phyloP scores from a whole-genome alignment of 1,140 invertebrate species.

The Berghia stephanieae region DNA sequence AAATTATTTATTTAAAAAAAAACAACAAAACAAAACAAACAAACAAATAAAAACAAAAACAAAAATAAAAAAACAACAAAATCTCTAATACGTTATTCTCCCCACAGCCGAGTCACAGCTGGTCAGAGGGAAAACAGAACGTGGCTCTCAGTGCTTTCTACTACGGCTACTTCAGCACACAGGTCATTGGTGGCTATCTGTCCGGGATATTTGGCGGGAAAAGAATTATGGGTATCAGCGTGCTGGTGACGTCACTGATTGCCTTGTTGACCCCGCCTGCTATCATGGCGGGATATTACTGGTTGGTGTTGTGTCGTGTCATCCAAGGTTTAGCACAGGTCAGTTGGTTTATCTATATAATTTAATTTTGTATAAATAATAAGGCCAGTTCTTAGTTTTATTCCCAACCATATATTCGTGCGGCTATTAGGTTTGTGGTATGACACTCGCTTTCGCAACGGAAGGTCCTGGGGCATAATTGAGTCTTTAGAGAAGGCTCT shows the following conservation, averaged over 20 bases:
- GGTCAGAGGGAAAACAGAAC: conserved; percentile 81
- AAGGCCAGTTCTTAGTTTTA: neutral
- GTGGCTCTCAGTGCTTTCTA: conserved; percentile 88
- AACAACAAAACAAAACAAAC: too few relatives aligned
- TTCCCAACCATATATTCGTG: neutral
- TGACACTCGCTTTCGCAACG: too few relatives aligned
- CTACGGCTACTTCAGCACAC: conserved; percentile 77
- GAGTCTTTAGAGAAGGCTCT: too few relatives aligned
- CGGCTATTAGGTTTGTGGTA: too few relatives aligned
- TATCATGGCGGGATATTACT: conserved; percentile 27
- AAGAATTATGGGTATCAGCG: conserved; percentile 41
- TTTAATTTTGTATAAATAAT: neutral
- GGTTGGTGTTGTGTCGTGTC: conserved; percentile 34
- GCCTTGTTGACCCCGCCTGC: conserved; percentile 38
- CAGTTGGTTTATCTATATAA: conserved; percentile 5
- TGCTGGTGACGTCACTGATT: conserved; percentile 27
- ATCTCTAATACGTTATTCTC: neutral
- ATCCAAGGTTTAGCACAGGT: conserved; percentile 40
- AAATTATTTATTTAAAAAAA: too few relatives aligned
- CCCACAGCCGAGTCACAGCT: conserved; percentile 58
- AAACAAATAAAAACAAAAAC: neutral
- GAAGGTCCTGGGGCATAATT: neutral
- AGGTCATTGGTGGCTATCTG: conserved; percentile 80
- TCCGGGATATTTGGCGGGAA: conserved; percentile 70
- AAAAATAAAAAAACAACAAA: neutral